A percentile compares a stretch with the other conserved stretches of the same genome.
phyloP scores from a whole-genome alignment of 2,797 vertebrate genomes.

The Melanotaenia trifasciata region DNA sequence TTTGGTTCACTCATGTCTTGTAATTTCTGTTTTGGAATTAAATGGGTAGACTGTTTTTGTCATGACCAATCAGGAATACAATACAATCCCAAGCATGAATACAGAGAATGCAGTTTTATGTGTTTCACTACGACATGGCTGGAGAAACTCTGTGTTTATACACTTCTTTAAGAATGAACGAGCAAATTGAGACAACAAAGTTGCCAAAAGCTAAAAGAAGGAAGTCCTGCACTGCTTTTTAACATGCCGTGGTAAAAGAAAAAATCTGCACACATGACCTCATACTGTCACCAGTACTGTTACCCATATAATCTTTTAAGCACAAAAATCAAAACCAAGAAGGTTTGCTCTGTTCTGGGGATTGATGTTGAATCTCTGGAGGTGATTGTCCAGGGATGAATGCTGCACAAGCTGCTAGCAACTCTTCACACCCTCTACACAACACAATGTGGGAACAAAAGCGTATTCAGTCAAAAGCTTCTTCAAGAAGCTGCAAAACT shows the following conservation, averaged over 20 bases:
- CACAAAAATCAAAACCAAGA: background rate
- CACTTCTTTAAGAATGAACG: background rate
- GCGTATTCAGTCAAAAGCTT: background rate
- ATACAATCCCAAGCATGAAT: background rate
- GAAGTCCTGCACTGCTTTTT: background rate
- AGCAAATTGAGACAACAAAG: background rate
- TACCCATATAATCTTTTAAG: background rate
- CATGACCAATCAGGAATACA: background rate
- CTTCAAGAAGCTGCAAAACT: background rate
- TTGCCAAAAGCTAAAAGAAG: background rate
- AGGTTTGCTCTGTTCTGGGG: no score
- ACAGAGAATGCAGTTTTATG: background rate
- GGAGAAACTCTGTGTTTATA: background rate
- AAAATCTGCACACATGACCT: background rate
- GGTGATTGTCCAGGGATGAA: background rate
- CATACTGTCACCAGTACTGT: background rate
- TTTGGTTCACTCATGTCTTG: background rate
- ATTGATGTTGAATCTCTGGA: background rate
- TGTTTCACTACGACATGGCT: background rate
- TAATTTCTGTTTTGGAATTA: background rate
- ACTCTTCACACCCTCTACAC: background rate
- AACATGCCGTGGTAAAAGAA: background rate
- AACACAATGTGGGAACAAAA: background rate
- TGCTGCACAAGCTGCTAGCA: background rate
- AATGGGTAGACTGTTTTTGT: background rate